phyloP scores from a whole-genome alignment of 1,140 invertebrate species.

The Eupeodes corollae region DNA sequence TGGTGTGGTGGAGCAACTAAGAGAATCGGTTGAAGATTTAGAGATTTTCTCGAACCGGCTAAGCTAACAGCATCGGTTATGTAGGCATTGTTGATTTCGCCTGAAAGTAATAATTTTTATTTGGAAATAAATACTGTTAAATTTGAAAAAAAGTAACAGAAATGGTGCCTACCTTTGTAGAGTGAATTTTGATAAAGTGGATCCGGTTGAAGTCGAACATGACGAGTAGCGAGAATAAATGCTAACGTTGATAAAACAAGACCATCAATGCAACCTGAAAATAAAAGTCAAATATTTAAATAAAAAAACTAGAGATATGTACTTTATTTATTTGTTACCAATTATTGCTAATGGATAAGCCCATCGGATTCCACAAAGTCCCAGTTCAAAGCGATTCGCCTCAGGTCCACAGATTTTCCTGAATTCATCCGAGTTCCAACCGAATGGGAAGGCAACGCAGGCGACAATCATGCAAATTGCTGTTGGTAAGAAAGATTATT shows the following conservation, averaged over 20 bases:
- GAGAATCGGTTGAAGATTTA: slow-evolving; percentile 75
- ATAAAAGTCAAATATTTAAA: neutral
- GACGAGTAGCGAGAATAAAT: slow-evolving; percentile 83
- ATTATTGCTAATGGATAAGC: slow-evolving; percentile 89
- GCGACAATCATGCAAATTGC: slow-evolving; percentile 71
- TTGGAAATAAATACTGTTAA: neutral
- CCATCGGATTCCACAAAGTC: slow-evolving; percentile 84
- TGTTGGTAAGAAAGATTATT: slow-evolving; percentile 37
- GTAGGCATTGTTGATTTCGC: slow-evolving; percentile 77
- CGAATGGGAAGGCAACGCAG: slow-evolving; percentile 82
- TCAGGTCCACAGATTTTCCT: slow-evolving; percentile 74
- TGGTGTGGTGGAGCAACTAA: slow-evolving; percentile 34
- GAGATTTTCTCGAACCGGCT: slow-evolving; percentile 69
- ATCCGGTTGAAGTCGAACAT: slow-evolving; percentile 73
- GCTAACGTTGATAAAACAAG: slow-evolving; percentile 79
- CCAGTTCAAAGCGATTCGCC: slow-evolving; percentile 61
- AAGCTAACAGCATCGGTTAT: slow-evolving; percentile 68
- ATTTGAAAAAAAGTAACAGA: neutral
- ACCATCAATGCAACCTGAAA: slow-evolving; percentile 64
- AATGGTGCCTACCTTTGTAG: slow-evolving; percentile 51
- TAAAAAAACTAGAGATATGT: neutral
- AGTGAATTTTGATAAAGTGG: slow-evolving; percentile 55
- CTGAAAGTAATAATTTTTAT: slow-evolving; percentile 40
- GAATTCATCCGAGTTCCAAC: slow-evolving; percentile 77
- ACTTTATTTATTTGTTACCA: slow-evolving; percentile 35